These are phyloP conservation scores for Megalonaias nervosa DNA, from an alignment of 1,140 invertebrate genomes.

Conservation along the genomic window DNA sequence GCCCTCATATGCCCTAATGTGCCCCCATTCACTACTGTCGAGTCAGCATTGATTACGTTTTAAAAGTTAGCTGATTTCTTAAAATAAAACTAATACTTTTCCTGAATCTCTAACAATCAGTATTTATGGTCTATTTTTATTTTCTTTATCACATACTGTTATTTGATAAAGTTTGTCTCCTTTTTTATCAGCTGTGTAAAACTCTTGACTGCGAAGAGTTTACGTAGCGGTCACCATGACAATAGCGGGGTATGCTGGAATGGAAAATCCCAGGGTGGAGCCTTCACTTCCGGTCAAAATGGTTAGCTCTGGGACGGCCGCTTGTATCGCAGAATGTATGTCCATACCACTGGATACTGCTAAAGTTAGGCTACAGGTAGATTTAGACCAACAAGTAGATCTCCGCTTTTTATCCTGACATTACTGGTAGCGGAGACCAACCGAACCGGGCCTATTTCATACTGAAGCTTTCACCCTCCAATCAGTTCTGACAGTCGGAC, in stretches of 20 bases:
- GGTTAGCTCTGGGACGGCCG: constrained; percentile 79
- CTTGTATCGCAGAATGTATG: constrained; percentile 79
- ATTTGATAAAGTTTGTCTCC: too few species aligned
- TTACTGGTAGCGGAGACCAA: neutral
- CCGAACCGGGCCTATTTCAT: neutral
- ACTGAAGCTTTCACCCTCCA: neutral
- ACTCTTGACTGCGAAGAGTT: too few species aligned
- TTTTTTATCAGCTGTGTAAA: too few species aligned
- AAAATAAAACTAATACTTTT: too few species aligned
- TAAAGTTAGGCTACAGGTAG: constrained; percentile 82
- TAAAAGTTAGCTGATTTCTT: too few species aligned
- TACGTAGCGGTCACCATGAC: too few species aligned
- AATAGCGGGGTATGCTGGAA: neutral
- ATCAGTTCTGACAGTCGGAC: neutral
- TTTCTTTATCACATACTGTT: too few species aligned
- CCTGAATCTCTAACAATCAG: too few species aligned
- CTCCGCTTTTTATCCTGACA: neutral
- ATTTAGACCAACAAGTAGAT: neutral
- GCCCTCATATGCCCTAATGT: too few species aligned
- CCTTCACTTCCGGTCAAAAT: constrained; percentile 67
- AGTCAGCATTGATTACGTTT: too few species aligned
- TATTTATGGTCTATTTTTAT: too few species aligned
- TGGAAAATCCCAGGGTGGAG: neutral
- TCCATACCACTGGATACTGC: constrained; percentile 83
- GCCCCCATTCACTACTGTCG: too few species aligned